Conservation (phyloP, 1,140 invertebrate genomes). For the Apis dorsata region DNA sequence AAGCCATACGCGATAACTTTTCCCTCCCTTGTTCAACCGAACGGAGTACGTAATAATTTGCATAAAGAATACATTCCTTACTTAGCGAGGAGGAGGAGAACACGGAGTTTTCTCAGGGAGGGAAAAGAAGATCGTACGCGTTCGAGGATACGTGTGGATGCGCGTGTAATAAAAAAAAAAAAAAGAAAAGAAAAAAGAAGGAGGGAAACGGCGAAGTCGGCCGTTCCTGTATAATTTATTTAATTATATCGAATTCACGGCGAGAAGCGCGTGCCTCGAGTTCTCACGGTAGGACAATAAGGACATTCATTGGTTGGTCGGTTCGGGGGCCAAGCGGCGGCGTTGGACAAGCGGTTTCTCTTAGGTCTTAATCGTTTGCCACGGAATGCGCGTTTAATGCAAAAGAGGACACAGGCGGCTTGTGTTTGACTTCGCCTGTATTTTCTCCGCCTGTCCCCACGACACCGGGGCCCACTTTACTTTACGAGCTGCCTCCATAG, state of each 20-base stretch:
- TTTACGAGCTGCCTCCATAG: constrained; percentile 52
- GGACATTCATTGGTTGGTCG: constrained; percentile 72
- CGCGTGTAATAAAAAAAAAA: background rate
- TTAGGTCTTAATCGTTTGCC: constrained; percentile 73
- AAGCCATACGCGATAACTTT: background rate
- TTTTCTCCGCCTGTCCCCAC: constrained; percentile 47
- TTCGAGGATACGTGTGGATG: background rate
- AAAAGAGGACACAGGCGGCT: constrained; percentile 63
- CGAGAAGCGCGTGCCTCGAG: constrained; percentile 63
- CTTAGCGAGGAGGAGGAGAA: background rate
- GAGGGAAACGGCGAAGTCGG: too few relatives aligned
- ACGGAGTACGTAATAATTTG: background rate
- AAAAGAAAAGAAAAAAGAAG: background rate
- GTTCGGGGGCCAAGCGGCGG: background rate
- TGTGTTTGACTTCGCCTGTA: constrained; percentile 56
- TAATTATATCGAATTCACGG: constrained; percentile 73
- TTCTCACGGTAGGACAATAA: constrained; percentile 76
- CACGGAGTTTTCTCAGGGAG: background rate
- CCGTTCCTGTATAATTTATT: constrained; percentile 55
- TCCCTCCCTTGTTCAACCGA: background rate
- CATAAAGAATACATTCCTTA: background rate
- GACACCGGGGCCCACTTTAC: constrained; percentile 20
- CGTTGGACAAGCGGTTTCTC: constrained; percentile 58
- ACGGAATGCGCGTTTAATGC: constrained; percentile 71
- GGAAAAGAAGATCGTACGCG: background rate